Evolutionary conservation across 2,888 invertebrate species (phyloP), one percentile per base, ranked within the genome.

Genomic region (Drosophila mulleri): DNA sequence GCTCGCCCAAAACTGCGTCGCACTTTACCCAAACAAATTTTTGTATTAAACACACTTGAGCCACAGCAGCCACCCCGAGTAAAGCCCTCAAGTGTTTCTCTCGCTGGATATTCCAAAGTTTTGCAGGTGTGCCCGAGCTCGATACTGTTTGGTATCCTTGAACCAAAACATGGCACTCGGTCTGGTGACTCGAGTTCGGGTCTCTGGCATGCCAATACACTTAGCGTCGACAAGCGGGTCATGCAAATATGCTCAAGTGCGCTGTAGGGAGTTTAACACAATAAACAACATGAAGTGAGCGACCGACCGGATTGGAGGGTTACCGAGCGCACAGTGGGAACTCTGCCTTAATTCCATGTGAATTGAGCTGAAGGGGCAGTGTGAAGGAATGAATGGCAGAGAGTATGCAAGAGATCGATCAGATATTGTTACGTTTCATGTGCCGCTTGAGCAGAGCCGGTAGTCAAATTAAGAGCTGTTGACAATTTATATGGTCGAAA

Each of bases 201-300:
- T 16, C 63, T 48, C 67, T 32, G 66, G 72, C 82, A 89, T 89
- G 69, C 83, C 83, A 89, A 84, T 84, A 89, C 89, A 84, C 89
- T 82, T 78, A 83, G 83, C 73, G 67, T 66, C 74, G 62, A 59
- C 72, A 87, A 86, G 72, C 87, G 87, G 88, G 84, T 73, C 89
- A 84, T 84, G 84, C 88, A 89, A 84, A 84, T 89, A 84, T 87
- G 83, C 80, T 84, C 68, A 83, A 87, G 83, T 82, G 69, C 67
- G 76, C 89, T 88, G 84, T 85, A 79, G 85, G 88, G 85, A 87
- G 82, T 79, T 75, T 75, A 79, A 67, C 64, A 89, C 80, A 79
- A 84, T 76, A 89, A 84, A 79, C 88, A 87, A 70, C 69, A 29
- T 48, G 62, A 66, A 80, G 81, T 82, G 77, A 78, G 76, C 77